These are phyloP conservation scores for Platysteira castanea DNA, from an alignment of 2,113 vertebrate genomes.

Conservation along the genomic window DNA sequence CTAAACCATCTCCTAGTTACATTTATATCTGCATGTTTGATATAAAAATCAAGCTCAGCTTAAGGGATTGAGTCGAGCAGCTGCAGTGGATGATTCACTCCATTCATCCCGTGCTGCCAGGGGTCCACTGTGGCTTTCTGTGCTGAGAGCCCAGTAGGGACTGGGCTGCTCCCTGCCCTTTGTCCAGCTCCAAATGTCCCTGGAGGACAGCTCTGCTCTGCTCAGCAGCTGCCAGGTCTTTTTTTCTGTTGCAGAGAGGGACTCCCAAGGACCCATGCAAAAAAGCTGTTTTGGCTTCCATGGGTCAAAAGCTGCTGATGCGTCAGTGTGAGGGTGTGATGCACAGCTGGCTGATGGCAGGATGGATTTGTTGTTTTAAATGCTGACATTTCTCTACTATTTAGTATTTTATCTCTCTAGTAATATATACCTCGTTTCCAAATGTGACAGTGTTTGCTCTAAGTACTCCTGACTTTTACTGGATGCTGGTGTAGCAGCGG, in stretches of 20 bases:
- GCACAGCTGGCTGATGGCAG: neutral
- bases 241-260: neutral
- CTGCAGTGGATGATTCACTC: constrained; percentile 3
- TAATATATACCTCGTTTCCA: neutral
- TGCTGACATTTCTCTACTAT: neutral
- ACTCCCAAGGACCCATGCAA: neutral
- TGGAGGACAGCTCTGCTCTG: neutral
- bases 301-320: neutral
- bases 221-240: neutral
- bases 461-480: neutral
- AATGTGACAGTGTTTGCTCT: neutral
- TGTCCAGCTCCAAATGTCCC: neutral
- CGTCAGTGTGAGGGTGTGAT: neutral
- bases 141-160: neutral
- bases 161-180: constrained; percentile 1
- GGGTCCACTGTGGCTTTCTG: neutral
- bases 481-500: neutral
- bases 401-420: neutral
- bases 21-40: neutral
- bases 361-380: neutral
- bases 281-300: neutral
- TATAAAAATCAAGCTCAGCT: neutral
- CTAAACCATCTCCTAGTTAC: neutral
- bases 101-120: neutral
- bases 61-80: neutral